Conservation (phyloP, 1,140 invertebrate genomes). For the Caenorhabditis tropicalis region DNA sequence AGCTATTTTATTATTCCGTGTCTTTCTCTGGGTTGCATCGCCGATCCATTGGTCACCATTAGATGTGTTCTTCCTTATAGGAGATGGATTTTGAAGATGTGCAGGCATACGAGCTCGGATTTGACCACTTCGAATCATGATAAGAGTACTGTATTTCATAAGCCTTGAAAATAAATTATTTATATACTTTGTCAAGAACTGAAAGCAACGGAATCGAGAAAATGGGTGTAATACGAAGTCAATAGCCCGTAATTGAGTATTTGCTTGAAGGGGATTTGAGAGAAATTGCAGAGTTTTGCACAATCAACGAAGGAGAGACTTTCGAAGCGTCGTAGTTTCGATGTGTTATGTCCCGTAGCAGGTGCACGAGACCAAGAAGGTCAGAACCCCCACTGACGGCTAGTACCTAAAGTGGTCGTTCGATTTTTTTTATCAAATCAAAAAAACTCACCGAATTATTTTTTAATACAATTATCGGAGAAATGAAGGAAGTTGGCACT, state of each 20-base stretch:
- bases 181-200: not conserved
- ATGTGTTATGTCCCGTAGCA: not conserved
- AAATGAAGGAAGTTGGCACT: not conserved
- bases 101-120: not conserved
- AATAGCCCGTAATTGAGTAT: constrained; percentile 39
- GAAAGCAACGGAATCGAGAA: not conserved
- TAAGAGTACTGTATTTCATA: not conserved
- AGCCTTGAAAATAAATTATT: not conserved
- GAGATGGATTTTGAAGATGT: constrained; percentile 1
- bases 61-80: constrained; percentile 10
- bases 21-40: not conserved
- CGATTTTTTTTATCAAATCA: not conserved
- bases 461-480: constrained; percentile 6
- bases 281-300: constrained; percentile 4
- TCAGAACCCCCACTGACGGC: constrained; percentile 10
- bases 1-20: constrained; percentile 27
- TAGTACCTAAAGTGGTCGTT: not conserved
- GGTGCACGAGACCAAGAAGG: not conserved
- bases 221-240: not conserved
- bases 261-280: constrained; percentile 11
- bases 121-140: not conserved
- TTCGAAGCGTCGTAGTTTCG: constrained; percentile 35
- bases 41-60: constrained; percentile 17
- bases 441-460: not conserved
- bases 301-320: not conserved